Evolutionary conservation across 1,140 invertebrate genomes (phyloP), one percentile per base, ranked within the genome.

Genomic region (Zaprionus camerounensis): DNA sequence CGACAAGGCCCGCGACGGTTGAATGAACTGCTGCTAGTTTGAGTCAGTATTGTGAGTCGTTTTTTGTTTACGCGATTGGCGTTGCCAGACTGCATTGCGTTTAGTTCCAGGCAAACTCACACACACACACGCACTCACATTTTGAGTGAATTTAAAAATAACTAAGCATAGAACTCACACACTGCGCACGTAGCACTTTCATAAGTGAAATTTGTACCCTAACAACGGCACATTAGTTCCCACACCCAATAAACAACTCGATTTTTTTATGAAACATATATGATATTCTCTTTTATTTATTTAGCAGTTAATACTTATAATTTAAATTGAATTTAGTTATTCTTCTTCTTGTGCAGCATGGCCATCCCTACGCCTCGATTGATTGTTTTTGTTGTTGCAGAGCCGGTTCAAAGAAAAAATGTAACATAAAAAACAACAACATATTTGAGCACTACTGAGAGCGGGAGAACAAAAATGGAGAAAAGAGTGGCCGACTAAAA

Each of bases 301-400:
- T 56, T 81, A 81, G 59, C 61, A 78, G 56, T 88, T 88, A 80
- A 66, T 70, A 70, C 76, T 72, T 85, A 85, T 17, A 69, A 63
- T 61, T 68, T 57, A 72, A 57, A 78, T 68, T 78, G 66, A 71
- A 80, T 69, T 46, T 57, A 70, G 46, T 44, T 41, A 53, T 62
- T 62, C 26, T 51, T 61, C 53, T 24, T 22, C 20, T 49, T 78
- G 72, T 77, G 55, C 55, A 63, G 24, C 61, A 24, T 67, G 59
- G 71, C 71, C 73, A 71, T 78, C 81, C 66, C 65, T 51, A 80
- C 70, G 20, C 62, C 51, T 62, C 62, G 57, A 31, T 70, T 86
- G 75, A 82, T 67, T 51, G 20, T 51, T 41, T 13, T 41, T 46
- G 41, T 56, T 38, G 11, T 44, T 36, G 38, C 41, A 69, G 28